Base-by-base conservation (phyloP, 2,113 vertebrate genomes). In the Tonatia bakeri region DNA sequence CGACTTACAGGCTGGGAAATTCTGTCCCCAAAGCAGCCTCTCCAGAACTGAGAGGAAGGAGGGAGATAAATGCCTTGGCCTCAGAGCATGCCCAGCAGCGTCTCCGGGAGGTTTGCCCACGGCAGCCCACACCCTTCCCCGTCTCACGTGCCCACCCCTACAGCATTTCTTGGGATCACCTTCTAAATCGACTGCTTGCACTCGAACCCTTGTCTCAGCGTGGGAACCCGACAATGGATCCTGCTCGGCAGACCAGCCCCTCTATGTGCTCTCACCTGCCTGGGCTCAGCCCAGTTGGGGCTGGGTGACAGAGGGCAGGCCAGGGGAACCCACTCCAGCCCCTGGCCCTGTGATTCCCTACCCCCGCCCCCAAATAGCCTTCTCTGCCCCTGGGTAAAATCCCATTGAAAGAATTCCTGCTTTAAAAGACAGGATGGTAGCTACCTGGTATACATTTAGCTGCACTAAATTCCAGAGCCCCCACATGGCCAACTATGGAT, bases 391-490 rank as follows among this genome's bases (percentile, higher is more conserved):
- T 4, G 6, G 26, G 56, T 10, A 50, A 76, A 82, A 61, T 31
- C 36, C 85, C 2, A 0, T 47, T 54, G 2, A 45, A 82, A 67
- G 81, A 90, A 75, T n/a, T 40, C 31, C 50, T 81, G 50, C 88
- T 47, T 85, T 56, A 4, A 98, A 93, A 64, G 96, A 75, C 75
- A 79, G 77, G 95, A 91, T 45, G 92, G 82, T 87, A 86, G 93
- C 88, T 77, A 56, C 40, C 40, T 72, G 92, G 73, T 52, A 94
- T 88, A 85, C 81, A 90, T 80, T 95, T 96, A 97, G 97, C 97
- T 94, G 94, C 87, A 92, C 90, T 93, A 87, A 97, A 97, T 89
- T 65, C 97, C 97, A 95, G 80, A 54, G 87, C 24, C 65, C 93
- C 95, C 76, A 93, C 90, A 50, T 4, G 38, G 65, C 96, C 90